These are phyloP conservation scores for Belgica antarctica DNA, from an alignment of 2,888 invertebrate species.

Conservation along the genomic window DNA sequence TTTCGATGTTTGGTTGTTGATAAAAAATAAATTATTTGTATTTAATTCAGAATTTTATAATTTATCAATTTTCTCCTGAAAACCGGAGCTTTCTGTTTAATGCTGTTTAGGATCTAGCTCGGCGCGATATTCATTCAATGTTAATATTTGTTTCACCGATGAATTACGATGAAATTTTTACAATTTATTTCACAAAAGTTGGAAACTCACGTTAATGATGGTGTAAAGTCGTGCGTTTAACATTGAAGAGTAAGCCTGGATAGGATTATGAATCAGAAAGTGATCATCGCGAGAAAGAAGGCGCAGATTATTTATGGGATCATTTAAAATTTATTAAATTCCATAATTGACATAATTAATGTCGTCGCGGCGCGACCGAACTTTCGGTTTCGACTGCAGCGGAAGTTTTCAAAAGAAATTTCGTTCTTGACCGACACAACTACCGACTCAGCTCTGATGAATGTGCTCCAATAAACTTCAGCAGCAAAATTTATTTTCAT, in stretches of 20 bases:
- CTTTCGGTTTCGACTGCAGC: background rate
- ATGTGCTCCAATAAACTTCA: conserved; percentile 7
- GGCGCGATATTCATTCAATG: background rate
- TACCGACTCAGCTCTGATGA: background rate
- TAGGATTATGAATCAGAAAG: too few species aligned
- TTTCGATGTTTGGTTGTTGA: conserved; percentile 3
- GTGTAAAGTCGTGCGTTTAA: conserved; percentile 38
- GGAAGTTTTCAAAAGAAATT: conserved; percentile 8
- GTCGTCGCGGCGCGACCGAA: background rate
- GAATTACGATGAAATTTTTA: conserved; percentile 31
- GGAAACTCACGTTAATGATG: conserved; percentile 33
- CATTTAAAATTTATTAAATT: conserved; percentile 21
- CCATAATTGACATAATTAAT: conserved; percentile 28
- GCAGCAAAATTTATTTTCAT: conserved; percentile 19
- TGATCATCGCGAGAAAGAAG: too few species aligned
- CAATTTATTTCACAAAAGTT: conserved; percentile 30
- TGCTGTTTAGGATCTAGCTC: background rate
- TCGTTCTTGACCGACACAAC: background rate
- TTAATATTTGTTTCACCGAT: conserved; percentile 33
- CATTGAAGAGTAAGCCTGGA: conserved; percentile 15
- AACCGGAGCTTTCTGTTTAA: background rate
- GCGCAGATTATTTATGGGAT: background rate
- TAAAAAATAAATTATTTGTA: conserved; percentile 20
- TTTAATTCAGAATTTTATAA: conserved; percentile 1
- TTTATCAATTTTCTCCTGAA: conserved; percentile 9